Evolutionary conservation across 1,140 invertebrate species (phyloP), one percentile per base, ranked within the genome.

Genomic region (Hylaeus anthracinus): DNA sequence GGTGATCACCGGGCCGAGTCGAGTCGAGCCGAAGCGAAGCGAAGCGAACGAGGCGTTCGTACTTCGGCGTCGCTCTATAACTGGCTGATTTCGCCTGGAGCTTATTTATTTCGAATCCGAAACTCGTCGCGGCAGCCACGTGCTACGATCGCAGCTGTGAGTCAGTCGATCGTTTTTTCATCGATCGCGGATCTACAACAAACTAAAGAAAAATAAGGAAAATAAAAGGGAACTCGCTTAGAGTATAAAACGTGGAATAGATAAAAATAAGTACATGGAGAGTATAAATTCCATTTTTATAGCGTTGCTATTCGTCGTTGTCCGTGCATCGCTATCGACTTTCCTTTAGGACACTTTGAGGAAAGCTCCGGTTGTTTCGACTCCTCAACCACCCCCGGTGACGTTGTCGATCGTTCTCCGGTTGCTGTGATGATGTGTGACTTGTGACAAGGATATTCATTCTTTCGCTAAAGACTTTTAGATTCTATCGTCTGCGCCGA

Each of bases 91-190:
- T 86, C 51, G 80, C 15, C 56, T 60, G 9, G 37, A 77, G 72
- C 71, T 84, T 58, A 74, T 86, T 86, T 86, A 86, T 75, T 87
- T 78, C 70, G 39, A 67, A 83, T 58, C 45, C 81, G 73, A 70
- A 55, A 78, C 73, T 84, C 64, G 81, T 60, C 14, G 70, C 60
- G 81, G 43, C 41, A 41, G 60, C 39, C 69, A 80, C 76, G 76
- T 64, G 76, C 63, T n/a, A 9, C 70, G 45, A 69, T 69, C 45
- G 63, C 45, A 55, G 26, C 43, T 73, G 5, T 56, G 61, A 79
- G 45, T 14, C 39, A 55, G 12, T 63, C 65, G 10, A 15, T 72
- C 61, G 73, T 26, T 48, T 8, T 45, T 69, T 60, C 55, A 41
- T 75, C 12, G 39, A 74, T 45, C 37, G 12, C 0, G 10, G 9